Evolutionary conservation across 2,113 vertebrate genomes (phyloP), one percentile per base, ranked within the genome.

Genomic region (Hippocampus comes): DNA sequence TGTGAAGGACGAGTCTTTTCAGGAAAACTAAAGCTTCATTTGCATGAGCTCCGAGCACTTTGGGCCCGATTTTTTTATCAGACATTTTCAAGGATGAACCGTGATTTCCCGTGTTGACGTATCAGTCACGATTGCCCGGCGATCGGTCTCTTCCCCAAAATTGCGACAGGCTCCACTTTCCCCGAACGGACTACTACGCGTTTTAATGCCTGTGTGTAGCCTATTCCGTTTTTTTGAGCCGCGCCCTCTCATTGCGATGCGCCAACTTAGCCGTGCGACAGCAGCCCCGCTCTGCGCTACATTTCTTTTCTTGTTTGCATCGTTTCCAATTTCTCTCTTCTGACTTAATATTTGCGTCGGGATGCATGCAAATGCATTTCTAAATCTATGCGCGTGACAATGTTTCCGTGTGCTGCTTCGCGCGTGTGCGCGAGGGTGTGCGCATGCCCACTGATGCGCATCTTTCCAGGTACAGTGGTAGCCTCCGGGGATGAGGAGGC

Each of bases 401-500:
- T 78, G 63, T 84, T 63, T 74, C 57, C 63, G 68, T 78, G 61
- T 70, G 46, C 30, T 25, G 67, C 77, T 68, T 53, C 0, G 20
- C 27, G 27, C 73, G 41, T 57, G 53, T 76, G 57, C 72, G 67
- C 68, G 53, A 73, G 55, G 72, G 67, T 67, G 49, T 67, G 68
- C 66, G 75, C 68, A 43, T 86, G 74, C 76, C 80, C 78, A 81
- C 74, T 80, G 82, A 88, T 84, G 81, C 84, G 46, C 82, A 78
- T 86, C 81, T 87, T 74, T 83, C 74, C 85, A 93, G 93, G 91
- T 89, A 86, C 78, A 66, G 76, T 76, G 80, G 74, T 75, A 74
- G 77, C 89, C 86, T 86, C 78, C 72, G 75, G 83, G 84, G 88
- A 89, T 79, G 84, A 81, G 75, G 84, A 91, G 88, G 89, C 86